phyloP scores from a whole-genome alignment of 2,113 vertebrate species.

The Coturnix japonica region DNA sequence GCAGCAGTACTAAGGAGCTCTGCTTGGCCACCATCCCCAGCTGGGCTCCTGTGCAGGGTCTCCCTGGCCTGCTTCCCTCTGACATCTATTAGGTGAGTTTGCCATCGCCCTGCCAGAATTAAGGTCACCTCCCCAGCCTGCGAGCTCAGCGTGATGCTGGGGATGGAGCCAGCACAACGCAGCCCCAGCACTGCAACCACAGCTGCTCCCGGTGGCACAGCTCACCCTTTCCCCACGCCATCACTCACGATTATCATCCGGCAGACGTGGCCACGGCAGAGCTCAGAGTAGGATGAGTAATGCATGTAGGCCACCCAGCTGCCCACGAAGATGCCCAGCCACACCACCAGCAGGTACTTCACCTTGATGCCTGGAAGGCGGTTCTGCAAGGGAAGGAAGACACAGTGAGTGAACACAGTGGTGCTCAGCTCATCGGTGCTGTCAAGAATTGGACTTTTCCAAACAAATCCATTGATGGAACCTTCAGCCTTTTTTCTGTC shows the following conservation, averaged over 20 bases:
- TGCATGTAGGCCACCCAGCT: constrained; percentile 96
- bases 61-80: not conserved
- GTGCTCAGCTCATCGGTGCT: not conserved
- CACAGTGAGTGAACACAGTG: accelerated
- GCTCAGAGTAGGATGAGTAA: constrained; percentile 92
- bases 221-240: not conserved
- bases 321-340: constrained; percentile 90
- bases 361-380: constrained; percentile 92
- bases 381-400: constrained; percentile 74
- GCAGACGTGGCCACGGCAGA: constrained; percentile 93
- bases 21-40: accelerated
- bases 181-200: not conserved
- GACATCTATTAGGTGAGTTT: not conserved
- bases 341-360: constrained; percentile 91
- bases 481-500: constrained; percentile 10
- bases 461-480: not conserved
- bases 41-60: accelerated
- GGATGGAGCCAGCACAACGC: not conserved
- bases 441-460: not conserved
- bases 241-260: constrained; percentile 92
- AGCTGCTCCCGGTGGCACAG: not conserved
- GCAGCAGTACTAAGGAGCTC: accelerated
- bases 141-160: accelerated
- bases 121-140: constrained; percentile 12
- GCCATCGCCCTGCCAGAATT: accelerated